A percentile compares a stretch with the other conserved stretches of the same genome.
Conservation (phyloP, 2,797 vertebrate genomes). For the Sphenodon punctatus region DNA sequence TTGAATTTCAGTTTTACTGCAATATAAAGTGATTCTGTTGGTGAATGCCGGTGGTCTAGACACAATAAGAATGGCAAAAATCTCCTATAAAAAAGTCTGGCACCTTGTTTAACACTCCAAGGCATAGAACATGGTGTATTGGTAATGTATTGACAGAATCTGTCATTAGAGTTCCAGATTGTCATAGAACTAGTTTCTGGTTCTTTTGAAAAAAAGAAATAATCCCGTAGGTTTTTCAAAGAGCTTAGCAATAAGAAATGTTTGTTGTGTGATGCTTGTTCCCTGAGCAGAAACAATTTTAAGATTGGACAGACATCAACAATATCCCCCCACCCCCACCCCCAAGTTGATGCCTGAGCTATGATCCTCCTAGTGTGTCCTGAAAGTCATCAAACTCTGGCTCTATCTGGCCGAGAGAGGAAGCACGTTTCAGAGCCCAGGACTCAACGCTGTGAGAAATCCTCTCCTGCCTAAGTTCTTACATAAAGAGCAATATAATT, state of each 20-base stretch:
- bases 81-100: not conserved
- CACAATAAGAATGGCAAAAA: not conserved
- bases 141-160: not conserved
- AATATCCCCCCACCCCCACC: conserved; percentile 15
- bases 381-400: conserved; percentile 50
- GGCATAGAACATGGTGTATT: not conserved
- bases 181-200: too few species aligned
- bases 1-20: not conserved
- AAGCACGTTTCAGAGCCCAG: conserved; percentile 56
- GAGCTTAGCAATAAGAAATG: too few species aligned
- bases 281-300: conserved; percentile 4
- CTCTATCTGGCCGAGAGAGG: conserved; percentile 23
- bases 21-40: fast-evolving
- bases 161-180: too few species aligned
- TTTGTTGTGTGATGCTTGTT: too few species aligned
- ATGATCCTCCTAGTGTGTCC: conserved; percentile 34
- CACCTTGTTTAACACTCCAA: not conserved
- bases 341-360: conserved; percentile 54
- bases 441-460: conserved; percentile 42
- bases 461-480: conserved; percentile 59
- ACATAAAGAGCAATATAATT: conserved; percentile 35
- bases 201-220: too few species aligned
- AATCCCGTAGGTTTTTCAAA: too few species aligned
- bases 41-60: not conserved
- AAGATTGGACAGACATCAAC: not conserved